Evolutionary conservation across 2,888 invertebrate species (phyloP).

Genomic region (Xestoiulus laeticollis): DNA sequence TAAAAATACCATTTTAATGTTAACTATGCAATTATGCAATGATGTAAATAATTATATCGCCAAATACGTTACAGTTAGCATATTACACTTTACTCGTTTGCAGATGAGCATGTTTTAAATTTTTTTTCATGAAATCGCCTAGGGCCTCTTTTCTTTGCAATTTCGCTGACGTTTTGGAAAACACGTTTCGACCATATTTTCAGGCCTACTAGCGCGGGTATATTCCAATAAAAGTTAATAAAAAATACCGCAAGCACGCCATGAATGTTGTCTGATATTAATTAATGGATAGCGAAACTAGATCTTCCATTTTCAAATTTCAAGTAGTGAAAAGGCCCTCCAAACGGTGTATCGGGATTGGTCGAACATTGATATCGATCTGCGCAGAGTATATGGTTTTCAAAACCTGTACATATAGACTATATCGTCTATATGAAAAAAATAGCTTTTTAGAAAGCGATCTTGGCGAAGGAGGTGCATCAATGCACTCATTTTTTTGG

Average conservation of each 20-base stretch:
- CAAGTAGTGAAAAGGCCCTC: background rate
- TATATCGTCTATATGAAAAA: background rate
- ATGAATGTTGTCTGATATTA: background rate
- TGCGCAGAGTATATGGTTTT: background rate
- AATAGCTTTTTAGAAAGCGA: background rate
- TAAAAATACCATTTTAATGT: no score
- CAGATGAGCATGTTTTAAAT: background rate
- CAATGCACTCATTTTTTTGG: background rate
- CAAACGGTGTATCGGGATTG: background rate
- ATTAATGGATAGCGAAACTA: background rate
- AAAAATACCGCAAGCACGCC: background rate
- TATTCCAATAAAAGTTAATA: background rate
- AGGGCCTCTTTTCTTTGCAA: background rate
- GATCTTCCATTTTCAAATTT: slow-evolving; percentile 4
- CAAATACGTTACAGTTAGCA: no score
- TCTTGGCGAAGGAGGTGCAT: background rate
- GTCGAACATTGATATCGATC: background rate
- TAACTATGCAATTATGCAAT: no score
- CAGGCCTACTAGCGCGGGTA: background rate
- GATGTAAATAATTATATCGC: no score
- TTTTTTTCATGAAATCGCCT: background rate
- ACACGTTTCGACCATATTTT: background rate
- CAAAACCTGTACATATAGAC: background rate
- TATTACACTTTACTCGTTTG: no score
- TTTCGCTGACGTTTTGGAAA: background rate